phyloP scores from a whole-genome alignment of 1,140 invertebrate species.

The Teleogryllus occipitalis region DNA sequence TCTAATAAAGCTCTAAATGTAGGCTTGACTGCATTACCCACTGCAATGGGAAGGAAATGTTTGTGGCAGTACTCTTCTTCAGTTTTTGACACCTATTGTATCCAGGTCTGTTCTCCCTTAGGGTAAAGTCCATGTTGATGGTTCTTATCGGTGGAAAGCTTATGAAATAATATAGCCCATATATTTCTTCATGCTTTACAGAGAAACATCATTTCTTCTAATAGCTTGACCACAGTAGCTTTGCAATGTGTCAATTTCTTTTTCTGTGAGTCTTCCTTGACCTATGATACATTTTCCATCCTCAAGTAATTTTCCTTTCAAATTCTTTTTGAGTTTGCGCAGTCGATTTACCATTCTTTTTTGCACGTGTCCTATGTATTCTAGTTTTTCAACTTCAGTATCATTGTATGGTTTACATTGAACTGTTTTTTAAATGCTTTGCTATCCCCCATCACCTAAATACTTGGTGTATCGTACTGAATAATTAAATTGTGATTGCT shows the following conservation, averaged over 20 bases:
- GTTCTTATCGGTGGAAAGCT: slow-evolving; percentile 25
- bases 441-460: slow-evolving; percentile 27
- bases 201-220: slow-evolving; percentile 20
- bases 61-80: background rate
- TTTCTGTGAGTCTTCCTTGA: slow-evolving; percentile 24
- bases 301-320: background rate
- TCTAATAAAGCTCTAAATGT: no score
- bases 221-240: no score
- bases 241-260: slow-evolving; percentile 25
- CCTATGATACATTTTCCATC: slow-evolving; percentile 10
- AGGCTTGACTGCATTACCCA: background rate
- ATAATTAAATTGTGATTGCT: slow-evolving; percentile 17
- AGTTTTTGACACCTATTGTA: slow-evolving; percentile 17
- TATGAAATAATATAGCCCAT: slow-evolving; percentile 26
- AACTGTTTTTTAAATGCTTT: slow-evolving; percentile 25
- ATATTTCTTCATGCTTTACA: slow-evolving; percentile 24
- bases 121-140: slow-evolving; percentile 25
- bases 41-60: background rate
- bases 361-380: slow-evolving; percentile 24
- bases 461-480: slow-evolving; percentile 23
- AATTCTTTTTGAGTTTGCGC: background rate
- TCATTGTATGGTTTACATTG: slow-evolving; percentile 21
- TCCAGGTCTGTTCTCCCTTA: slow-evolving; percentile 24
- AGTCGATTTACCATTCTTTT: slow-evolving; percentile 23
- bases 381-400: slow-evolving; percentile 12